phyloP scores from a whole-genome alignment of 2,113 vertebrate species.

The Felis catus region DNA sequence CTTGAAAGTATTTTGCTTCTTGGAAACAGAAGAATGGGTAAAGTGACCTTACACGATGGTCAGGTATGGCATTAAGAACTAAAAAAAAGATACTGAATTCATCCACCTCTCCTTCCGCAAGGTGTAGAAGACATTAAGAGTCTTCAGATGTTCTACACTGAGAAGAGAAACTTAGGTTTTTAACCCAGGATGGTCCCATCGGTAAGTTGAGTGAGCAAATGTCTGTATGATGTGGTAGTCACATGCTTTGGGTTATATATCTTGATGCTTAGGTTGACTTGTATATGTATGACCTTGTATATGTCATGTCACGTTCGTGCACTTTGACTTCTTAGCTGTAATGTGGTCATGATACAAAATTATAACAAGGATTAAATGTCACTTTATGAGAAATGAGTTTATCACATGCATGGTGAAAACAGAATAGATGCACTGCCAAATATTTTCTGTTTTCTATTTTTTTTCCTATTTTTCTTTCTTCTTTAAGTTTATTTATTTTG shows the following conservation, averaged over 20 bases:
- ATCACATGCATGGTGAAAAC: background rate
- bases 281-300: background rate
- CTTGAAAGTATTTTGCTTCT: background rate
- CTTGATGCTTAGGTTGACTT: background rate
- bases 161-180: background rate
- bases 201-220: background rate
- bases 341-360: background rate
- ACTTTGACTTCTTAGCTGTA: background rate
- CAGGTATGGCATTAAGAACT: background rate
- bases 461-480: no score
- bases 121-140: background rate
- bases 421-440: background rate
- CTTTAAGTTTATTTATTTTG: no score
- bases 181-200: background rate
- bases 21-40: background rate
- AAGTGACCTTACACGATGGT: background rate
- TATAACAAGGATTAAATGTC: background rate
- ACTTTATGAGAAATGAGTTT: background rate
- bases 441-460: background rate
- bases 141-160: background rate
- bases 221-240: background rate
- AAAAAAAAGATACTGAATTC: background rate
- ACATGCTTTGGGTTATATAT: background rate
- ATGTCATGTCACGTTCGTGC: background rate
- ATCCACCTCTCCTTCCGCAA: background rate